These are phyloP conservation scores for Ptilodon capucinus DNA, from an alignment of 2,888 invertebrate genomes.

Conservation along the genomic window DNA sequence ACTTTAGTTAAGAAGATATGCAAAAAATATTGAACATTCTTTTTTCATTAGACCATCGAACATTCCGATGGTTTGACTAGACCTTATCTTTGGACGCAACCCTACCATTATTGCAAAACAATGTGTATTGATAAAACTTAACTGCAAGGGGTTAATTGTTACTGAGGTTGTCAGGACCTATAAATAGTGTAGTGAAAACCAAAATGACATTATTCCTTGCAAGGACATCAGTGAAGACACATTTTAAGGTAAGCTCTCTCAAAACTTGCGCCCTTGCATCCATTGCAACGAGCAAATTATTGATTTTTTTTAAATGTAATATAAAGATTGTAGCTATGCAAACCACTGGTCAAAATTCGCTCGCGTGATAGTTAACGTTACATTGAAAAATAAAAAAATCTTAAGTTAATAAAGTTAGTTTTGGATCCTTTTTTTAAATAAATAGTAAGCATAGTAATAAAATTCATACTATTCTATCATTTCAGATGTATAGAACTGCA, in stretches of 20 bases:
- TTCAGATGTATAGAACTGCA: slow-evolving; percentile 60
- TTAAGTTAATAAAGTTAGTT: too few relatives aligned
- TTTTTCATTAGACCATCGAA: slow-evolving; percentile 2
- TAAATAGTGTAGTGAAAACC: slow-evolving; percentile 49
- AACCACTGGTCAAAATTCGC: too few relatives aligned
- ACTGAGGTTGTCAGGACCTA: slow-evolving; percentile 32
- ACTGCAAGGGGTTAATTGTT: slow-evolving; percentile 35
- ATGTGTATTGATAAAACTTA: slow-evolving; percentile 43
- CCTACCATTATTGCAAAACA: slow-evolving; percentile 58
- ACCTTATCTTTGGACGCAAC: slow-evolving; percentile 38
- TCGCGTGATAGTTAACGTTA: too few relatives aligned
- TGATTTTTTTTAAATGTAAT: too few relatives aligned
- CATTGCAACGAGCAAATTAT: too few relatives aligned
- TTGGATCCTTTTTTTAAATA: too few relatives aligned
- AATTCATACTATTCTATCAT: slow-evolving; percentile 16
- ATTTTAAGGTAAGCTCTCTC: slow-evolving; percentile 44
- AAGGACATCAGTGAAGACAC: slow-evolving; percentile 27
- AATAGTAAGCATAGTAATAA: neutral
- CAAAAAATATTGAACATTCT: slow-evolving; percentile 9
- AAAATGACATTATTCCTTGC: slow-evolving; percentile 41
- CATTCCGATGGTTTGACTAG: slow-evolving; percentile 67
- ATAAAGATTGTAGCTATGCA: too few relatives aligned
- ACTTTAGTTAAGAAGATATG: neutral
- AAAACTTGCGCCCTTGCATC: too few relatives aligned
- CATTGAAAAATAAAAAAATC: too few relatives aligned